Conservation (phyloP, 2,113 vertebrate genomes). For the Campylorhamphus procurvoides region DNA sequence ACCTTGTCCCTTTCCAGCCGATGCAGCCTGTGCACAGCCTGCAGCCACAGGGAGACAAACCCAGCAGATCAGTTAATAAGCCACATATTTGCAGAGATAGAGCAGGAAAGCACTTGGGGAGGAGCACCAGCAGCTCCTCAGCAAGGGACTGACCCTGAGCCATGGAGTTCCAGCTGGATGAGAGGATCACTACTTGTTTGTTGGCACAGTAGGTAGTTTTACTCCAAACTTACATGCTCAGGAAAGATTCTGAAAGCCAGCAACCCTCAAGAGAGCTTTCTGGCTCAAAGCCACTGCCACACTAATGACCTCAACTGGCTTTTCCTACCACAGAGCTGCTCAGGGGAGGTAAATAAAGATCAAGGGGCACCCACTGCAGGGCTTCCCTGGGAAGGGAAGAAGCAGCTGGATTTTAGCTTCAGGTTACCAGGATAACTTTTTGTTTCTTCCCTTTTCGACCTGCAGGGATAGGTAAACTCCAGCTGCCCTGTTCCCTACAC, state of each 20-base stretch:
- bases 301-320: neutral
- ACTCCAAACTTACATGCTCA: neutral
- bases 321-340: neutral
- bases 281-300: neutral
- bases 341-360: neutral
- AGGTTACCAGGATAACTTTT: neutral
- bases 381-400: neutral
- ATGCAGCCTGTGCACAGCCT: conserved; percentile 62
- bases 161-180: rapidly evolving
- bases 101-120: neutral
- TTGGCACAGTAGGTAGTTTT: neutral
- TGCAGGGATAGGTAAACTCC: neutral
- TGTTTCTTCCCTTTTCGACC: neutral
- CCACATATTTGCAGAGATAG: neutral
- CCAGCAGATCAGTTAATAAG: neutral
- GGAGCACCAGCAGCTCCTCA: neutral
- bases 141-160: rapidly evolving
- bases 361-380: neutral
- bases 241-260: neutral
- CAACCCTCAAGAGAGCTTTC: neutral
- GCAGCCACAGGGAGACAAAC: neutral
- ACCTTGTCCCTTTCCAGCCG: neutral
- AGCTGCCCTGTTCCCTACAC: neutral
- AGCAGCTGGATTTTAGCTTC: neutral
- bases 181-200: neutral